phyloP scores from a whole-genome alignment of 2,797 vertebrate species.

The Oreortyx pictus region DNA sequence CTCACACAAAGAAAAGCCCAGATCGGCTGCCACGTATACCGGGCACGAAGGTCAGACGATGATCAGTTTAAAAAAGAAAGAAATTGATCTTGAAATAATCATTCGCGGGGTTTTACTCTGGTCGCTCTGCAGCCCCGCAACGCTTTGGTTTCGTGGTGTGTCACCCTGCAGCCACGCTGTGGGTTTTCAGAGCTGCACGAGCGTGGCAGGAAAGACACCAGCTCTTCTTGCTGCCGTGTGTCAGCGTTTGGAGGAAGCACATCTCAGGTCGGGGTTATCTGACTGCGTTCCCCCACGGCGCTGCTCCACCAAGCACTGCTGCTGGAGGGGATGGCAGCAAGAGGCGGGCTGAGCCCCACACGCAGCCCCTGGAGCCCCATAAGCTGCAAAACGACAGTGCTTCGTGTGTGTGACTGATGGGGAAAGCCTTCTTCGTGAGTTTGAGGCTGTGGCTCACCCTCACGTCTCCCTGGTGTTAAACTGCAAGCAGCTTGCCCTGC shows the following conservation, averaged over 20 bases:
- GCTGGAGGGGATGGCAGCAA: background rate
- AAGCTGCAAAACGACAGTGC: background rate
- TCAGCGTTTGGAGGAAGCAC: background rate
- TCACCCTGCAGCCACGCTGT: background rate
- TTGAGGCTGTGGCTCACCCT: no score
- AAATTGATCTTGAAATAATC: background rate
- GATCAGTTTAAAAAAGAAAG: no score
- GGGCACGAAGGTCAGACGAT: background rate
- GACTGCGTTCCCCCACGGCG: background rate
- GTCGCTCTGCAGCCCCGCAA: background rate
- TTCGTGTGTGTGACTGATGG: background rate
- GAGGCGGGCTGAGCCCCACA: rapidly evolving
- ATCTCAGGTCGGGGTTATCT: conserved; percentile 26
- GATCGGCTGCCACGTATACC: background rate
- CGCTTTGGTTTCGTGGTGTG: background rate
- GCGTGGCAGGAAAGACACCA: background rate
- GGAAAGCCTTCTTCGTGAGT: background rate
- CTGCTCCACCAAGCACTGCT: background rate
- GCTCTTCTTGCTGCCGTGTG: background rate
- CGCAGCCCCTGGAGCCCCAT: background rate
- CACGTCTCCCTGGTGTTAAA: no score
- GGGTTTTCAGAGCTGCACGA: background rate
- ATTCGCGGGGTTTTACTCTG: background rate
- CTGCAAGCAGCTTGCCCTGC: no score
- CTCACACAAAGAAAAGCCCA: background rate